Conservation (phyloP, 2,113 vertebrate species). For the Peucedramus taeniatus region DNA sequence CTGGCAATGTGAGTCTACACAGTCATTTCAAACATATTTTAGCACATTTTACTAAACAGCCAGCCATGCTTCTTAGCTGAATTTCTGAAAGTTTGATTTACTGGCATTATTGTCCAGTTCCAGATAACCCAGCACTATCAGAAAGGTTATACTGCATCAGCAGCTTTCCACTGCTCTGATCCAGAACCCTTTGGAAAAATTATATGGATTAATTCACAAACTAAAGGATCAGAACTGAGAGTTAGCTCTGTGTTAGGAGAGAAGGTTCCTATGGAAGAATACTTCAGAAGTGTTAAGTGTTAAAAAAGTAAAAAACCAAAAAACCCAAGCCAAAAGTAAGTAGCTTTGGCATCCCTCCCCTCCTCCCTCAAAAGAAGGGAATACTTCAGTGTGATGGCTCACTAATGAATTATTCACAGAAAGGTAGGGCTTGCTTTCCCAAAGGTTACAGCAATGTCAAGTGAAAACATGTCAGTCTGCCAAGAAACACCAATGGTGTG, state of each 20-base stretch:
- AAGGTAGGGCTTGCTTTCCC: neutral
- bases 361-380: neutral
- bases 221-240: neutral
- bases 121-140: neutral
- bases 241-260: neutral
- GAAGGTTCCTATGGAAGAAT: neutral
- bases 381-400: neutral
- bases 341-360: neutral
- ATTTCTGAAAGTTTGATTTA: neutral
- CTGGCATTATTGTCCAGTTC: neutral
- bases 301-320: neutral
- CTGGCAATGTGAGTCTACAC: neutral
- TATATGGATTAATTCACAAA: neutral
- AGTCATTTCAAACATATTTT: neutral
- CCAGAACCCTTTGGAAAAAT: neutral
- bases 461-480: constrained; percentile 30
- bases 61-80: neutral
- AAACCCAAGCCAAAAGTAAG: neutral
- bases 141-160: neutral
- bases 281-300: neutral
- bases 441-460: constrained; percentile 39
- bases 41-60: neutral
- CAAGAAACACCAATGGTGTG: constrained; percentile 23
- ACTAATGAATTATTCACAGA: neutral
- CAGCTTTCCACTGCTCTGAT: neutral